Evolutionary conservation across 1,140 invertebrate genomes (phyloP).

Genomic region (Rhagoletis pomonella): DNA sequence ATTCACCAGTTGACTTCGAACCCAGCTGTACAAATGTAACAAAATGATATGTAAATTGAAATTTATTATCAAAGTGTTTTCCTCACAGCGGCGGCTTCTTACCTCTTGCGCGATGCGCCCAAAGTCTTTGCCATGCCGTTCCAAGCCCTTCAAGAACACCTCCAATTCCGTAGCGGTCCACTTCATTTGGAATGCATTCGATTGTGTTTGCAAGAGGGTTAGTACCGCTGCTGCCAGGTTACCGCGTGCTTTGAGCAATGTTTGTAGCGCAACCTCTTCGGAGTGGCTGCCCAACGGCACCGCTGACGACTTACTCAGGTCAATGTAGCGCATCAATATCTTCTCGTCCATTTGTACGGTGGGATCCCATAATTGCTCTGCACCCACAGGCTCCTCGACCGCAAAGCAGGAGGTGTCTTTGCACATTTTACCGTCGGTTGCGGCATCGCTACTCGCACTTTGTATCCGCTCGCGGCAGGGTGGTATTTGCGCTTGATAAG

Average conservation of each 20-base stretch:
- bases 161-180: conserved; percentile 93
- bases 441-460: conserved; percentile 21
- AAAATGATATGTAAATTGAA: neutral
- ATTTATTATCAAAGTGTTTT: neutral
- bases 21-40: conserved; percentile 79
- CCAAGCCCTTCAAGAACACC: conserved; percentile 89
- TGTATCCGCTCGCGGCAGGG: conserved; percentile 70
- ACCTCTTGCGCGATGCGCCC: conserved; percentile 90
- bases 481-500: conserved; percentile 92
- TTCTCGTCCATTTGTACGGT: conserved; percentile 76
- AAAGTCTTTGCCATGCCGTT: conserved; percentile 96
- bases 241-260: conserved; percentile 89
- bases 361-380: conserved; percentile 91
- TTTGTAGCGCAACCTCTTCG: conserved; percentile 94
- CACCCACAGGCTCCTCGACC: conserved; percentile 73
- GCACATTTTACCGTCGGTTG: conserved; percentile 64
- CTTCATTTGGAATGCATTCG: conserved; percentile 84
- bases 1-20: conserved; percentile 93
- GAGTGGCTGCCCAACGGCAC: conserved; percentile 93
- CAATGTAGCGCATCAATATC: conserved; percentile 80
- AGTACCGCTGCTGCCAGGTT: conserved; percentile 93
- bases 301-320: conserved; percentile 93
- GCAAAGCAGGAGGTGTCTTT: conserved; percentile 54
- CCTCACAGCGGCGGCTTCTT: conserved; percentile 60
- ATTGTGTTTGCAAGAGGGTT: conserved; percentile 83